Base-by-base conservation (phyloP, 2,888 invertebrate species). In the Drosophila demipolita region DNA sequence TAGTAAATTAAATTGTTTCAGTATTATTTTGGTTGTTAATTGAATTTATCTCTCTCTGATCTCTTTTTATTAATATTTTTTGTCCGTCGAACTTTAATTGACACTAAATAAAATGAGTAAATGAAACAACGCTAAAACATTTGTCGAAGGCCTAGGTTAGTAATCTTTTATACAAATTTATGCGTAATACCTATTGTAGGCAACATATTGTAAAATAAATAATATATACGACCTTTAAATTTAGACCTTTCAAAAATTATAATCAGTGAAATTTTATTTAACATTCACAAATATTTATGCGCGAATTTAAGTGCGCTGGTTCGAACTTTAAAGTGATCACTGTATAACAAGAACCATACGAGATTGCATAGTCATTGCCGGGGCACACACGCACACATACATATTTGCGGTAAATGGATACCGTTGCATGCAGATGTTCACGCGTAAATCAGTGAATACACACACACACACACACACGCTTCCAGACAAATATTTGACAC, bases 371-470 rank as follows among this genome's bases (percentile, higher is more conserved):
- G 67, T 73, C 68, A 78, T 76, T 50, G 80, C 57, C 65, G 62
- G 36, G 67, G 53, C 35, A 53, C 35, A 48, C 33, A 50, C 29
- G 35, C 12, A 65, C 29, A 62, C 15, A 64, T 17, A 55, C 2
- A 45, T 29, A 64, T 50, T 49, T 67, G 57, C 59, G 36, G 53
- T 81, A 59, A 65, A 68, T 68, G 65, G 54, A 74, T 78, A 79
- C 78, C 82, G 78, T 82, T 79, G 67, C 67, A 80, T 80, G 71
- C 71, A 78, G 81, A 71, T 78, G 80, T 62, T 66, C 64, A 62
- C 61, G 66, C 66, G 73, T 78, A 66, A 79, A 78, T 78, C 69
- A 59, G 54, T 60, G 42, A 66, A 66, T 40, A 80, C 57, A 48
- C 33, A 64, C 60, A 57, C 48, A 80, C 57, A 48, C 33, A 64